A percentile compares a stretch with the other conserved stretches of the same genome.
Evolutionary conservation across 2,113 vertebrate genomes (phyloP).

Genomic region (Dipodomys spectabilis): DNA sequence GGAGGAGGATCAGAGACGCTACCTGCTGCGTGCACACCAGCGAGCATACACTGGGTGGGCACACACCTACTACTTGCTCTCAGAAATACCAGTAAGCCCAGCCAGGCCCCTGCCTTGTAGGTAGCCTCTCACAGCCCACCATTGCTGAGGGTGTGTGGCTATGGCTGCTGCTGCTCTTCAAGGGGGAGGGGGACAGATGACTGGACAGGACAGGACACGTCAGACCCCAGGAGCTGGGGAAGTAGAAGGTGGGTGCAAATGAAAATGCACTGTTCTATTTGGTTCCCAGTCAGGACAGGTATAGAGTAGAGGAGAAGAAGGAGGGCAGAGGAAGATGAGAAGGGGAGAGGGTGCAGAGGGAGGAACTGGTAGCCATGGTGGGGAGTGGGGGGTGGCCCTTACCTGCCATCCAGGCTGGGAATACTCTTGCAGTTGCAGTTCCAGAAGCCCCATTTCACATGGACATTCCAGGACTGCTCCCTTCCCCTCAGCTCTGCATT

Average conservation of each 20-base stretch:
- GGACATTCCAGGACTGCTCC: background rate
- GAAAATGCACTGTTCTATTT: slow-evolving; percentile 50
- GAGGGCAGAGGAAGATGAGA: background rate
- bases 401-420: background rate
- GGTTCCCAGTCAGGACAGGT: background rate
- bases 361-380: too few relatives aligned
- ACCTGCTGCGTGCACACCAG: background rate
- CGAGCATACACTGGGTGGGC: background rate
- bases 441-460: background rate
- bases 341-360: background rate
- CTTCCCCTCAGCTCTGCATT: background rate
- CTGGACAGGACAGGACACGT: slow-evolving; percentile 46
- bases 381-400: too few relatives aligned
- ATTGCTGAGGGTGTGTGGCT: background rate
- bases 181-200: background rate
- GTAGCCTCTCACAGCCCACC: slow-evolving; percentile 27
- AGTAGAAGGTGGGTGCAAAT: slow-evolving; percentile 26
- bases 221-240: slow-evolving; percentile 11
- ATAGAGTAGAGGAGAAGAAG: background rate
- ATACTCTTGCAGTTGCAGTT: background rate
- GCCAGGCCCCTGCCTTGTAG: slow-evolving; percentile 78
- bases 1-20: background rate
- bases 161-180: background rate
- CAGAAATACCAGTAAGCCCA: slow-evolving; percentile 74
- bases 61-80: background rate